These are phyloP conservation scores for Menidia beryllina DNA, from an alignment of 2,113 vertebrate genomes.

Conservation along the genomic window DNA sequence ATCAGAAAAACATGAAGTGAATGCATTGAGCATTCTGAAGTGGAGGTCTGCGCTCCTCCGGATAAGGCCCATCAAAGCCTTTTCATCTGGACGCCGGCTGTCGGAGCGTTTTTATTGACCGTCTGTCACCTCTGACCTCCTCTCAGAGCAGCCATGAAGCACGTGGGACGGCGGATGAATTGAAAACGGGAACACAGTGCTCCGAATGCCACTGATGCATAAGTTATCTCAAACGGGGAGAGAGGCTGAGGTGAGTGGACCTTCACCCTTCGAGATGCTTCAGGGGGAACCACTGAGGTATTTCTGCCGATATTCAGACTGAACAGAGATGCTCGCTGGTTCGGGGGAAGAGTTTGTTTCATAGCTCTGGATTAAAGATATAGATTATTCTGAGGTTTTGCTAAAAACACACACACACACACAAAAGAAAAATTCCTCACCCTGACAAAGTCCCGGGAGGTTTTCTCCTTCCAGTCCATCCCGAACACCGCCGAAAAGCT, in stretches of 20 bases:
- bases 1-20: background rate
- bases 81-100: background rate
- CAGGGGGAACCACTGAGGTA: conserved; percentile 3
- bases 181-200: conserved; percentile 2
- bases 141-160: background rate
- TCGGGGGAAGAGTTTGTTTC: background rate
- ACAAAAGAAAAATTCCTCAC: conserved; percentile 76
- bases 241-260: conserved; percentile 18
- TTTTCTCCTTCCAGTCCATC: conserved; percentile 98
- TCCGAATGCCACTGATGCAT: background rate
- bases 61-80: background rate
- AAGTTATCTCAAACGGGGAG: conserved; percentile 5
- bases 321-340: background rate
- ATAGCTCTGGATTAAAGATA: background rate
- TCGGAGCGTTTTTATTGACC: background rate
- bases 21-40: background rate
- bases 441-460: conserved; percentile 97
- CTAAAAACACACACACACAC: no score
- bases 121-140: conserved; percentile 11
- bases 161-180: background rate
- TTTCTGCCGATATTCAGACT: conserved; percentile 16
- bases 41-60: background rate
- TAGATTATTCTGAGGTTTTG: background rate
- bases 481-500: conserved; percentile 98
- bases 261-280: conserved; percentile 23